Evolutionary conservation across 2,888 invertebrate genomes (phyloP).

Genomic region (Cartodere bifasciata): DNA sequence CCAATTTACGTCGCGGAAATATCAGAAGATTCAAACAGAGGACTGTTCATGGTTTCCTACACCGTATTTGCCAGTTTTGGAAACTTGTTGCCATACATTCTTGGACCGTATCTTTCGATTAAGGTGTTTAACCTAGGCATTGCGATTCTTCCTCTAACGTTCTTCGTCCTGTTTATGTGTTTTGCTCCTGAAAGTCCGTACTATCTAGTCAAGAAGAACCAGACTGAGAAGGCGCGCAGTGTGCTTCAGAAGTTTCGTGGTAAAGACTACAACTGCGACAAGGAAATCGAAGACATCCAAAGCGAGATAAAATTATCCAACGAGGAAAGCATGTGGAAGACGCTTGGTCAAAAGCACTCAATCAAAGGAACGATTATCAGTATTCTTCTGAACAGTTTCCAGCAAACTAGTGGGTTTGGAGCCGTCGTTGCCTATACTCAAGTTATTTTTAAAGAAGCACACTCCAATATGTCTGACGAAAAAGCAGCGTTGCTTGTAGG

Average conservation of each 20-base stretch:
- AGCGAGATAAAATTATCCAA: slow-evolving; percentile 4
- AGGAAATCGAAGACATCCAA: slow-evolving; percentile 7
- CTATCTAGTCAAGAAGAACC: slow-evolving; percentile 46
- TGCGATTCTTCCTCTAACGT: slow-evolving; percentile 36
- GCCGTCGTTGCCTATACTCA: slow-evolving; percentile 65
- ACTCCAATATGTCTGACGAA: slow-evolving; percentile 45
- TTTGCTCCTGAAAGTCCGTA: slow-evolving; percentile 74
- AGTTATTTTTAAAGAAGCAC: slow-evolving; percentile 52
- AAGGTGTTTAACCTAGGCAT: slow-evolving; percentile 41
- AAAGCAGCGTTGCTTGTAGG: slow-evolving; percentile 64
- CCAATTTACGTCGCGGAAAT: slow-evolving; percentile 83
- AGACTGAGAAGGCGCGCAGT: slow-evolving; percentile 50
- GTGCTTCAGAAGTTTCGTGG: no score
- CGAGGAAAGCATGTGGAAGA: slow-evolving; percentile 6
- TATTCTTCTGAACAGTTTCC: slow-evolving; percentile 26
- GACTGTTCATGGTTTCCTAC: slow-evolving; percentile 51
- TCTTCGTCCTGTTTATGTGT: slow-evolving; percentile 41
- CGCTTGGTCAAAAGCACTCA: slow-evolving; percentile 4
- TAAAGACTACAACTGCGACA: slow-evolving; percentile 8
- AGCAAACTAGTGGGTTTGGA: slow-evolving; percentile 69
- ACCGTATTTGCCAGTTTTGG: slow-evolving; percentile 59
- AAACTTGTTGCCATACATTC: slow-evolving; percentile 51
- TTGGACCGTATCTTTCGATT: slow-evolving; percentile 60
- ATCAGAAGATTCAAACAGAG: slow-evolving; percentile 60
- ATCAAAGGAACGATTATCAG: slow-evolving; percentile 8